A percentile compares a stretch with the other conserved stretches of the same genome.
phyloP scores from a whole-genome alignment of 2,113 vertebrate genomes.

The Ondatra zibethicus region DNA sequence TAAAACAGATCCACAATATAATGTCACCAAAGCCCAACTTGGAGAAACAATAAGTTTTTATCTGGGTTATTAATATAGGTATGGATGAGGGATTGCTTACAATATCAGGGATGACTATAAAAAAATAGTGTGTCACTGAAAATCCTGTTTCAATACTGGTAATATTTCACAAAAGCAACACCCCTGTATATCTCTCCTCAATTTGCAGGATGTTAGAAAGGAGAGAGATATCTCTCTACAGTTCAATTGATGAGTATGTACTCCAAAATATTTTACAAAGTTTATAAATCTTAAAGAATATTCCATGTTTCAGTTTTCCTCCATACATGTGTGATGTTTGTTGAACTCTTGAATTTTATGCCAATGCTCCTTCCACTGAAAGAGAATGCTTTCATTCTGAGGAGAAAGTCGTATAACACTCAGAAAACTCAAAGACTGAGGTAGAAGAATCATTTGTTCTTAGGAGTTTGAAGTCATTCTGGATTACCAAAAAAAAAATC shows the following conservation, averaged over 20 bases:
- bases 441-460: background rate
- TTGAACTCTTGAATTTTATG: background rate
- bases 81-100: background rate
- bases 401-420: background rate
- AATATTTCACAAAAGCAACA: background rate
- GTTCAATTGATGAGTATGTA: no score
- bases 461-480: background rate
- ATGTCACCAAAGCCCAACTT: background rate
- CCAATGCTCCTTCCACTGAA: no score
- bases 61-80: background rate
- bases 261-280: no score
- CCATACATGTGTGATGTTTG: no score
- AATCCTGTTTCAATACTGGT: background rate
- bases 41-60: background rate
- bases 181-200: background rate
- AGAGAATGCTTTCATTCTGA: background rate
- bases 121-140: background rate
- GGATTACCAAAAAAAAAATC: background rate
- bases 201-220: background rate
- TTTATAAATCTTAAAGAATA: background rate
- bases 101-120: background rate
- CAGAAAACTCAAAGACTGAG: rapidly evolving
- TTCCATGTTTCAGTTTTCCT: background rate
- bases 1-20: background rate
- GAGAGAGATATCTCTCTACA: background rate